A percentile compares a stretch with the other conserved stretches of the same genome.
Conservation (phyloP, 2,888 invertebrate genomes). For the Adela reaumurella region DNA sequence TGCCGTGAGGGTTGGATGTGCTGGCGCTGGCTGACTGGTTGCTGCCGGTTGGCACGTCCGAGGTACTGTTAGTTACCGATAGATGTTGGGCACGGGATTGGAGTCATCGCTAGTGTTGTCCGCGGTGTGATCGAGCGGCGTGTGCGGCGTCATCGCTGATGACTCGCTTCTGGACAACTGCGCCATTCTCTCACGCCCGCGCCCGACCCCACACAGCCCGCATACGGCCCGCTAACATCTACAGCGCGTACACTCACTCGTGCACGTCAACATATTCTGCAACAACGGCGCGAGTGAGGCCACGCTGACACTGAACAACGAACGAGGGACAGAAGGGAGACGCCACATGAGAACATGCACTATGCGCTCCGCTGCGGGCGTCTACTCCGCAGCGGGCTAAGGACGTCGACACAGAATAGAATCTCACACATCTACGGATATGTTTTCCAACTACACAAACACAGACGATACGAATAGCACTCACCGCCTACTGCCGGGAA, state of each 20-base stretch:
- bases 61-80: slow-evolving; percentile 80
- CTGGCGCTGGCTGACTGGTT: no score
- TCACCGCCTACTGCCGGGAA: not conserved
- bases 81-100: slow-evolving; percentile 81
- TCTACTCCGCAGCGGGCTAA: not conserved
- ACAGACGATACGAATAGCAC: no score
- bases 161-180: slow-evolving; percentile 73
- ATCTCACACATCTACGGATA: not conserved
- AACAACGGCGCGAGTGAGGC: no score
- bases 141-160: slow-evolving; percentile 30
- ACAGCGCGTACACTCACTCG: slow-evolving; percentile 20
- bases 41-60: no score
- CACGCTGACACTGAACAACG: no score
- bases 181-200: no score
- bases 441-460: no score
- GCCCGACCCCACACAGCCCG: no score
- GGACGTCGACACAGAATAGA: no score
- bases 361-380: not conserved
- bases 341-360: not conserved
- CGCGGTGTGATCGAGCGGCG: slow-evolving; percentile 35
- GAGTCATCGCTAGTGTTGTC: slow-evolving; percentile 85
- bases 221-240: slow-evolving; percentile 35
- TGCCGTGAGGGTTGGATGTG: no score
- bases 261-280: not conserved
- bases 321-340: not conserved